Conservation (phyloP, 1,140 invertebrate genomes). For the Pachyrhynchus sulphureomaculatus region DNA sequence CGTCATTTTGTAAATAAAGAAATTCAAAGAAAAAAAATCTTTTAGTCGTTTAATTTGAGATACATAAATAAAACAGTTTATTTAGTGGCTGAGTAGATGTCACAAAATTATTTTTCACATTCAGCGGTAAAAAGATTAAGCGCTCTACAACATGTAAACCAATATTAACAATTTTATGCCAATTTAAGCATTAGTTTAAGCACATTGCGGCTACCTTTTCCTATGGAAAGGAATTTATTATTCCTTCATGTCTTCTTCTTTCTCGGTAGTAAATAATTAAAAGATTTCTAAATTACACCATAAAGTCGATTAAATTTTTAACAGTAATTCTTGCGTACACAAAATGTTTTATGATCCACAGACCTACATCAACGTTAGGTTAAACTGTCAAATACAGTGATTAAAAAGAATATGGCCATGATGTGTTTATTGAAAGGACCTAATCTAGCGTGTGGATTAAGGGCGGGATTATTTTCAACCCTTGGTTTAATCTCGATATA, state of each 20-base stretch:
- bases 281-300: background rate
- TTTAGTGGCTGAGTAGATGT: too few species aligned
- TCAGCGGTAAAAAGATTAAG: too few species aligned
- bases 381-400: conserved; percentile 37
- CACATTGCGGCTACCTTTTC: background rate
- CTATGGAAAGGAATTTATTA: background rate
- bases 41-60: too few species aligned
- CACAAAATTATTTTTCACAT: too few species aligned
- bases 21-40: too few species aligned
- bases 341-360: background rate
- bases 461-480: conserved; percentile 39
- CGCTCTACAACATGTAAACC: too few species aligned
- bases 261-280: background rate
- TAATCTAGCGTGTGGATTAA: conserved; percentile 38
- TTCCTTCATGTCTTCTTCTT: background rate
- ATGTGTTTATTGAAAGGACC: conserved; percentile 28
- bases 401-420: conserved; percentile 27
- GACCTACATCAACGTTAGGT: conserved; percentile 25
- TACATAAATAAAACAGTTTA: too few species aligned
- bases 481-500: conserved; percentile 34
- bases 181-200: conserved; percentile 7
- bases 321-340: background rate
- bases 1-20: too few species aligned
- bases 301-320: conserved; percentile 2
- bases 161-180: conserved; percentile 11